Percentiles rank a stretch among this genome's conserved stretches.
Evolutionary conservation across 2,888 invertebrate species (phyloP).

Genomic region (Embidobia sp.): DNA sequence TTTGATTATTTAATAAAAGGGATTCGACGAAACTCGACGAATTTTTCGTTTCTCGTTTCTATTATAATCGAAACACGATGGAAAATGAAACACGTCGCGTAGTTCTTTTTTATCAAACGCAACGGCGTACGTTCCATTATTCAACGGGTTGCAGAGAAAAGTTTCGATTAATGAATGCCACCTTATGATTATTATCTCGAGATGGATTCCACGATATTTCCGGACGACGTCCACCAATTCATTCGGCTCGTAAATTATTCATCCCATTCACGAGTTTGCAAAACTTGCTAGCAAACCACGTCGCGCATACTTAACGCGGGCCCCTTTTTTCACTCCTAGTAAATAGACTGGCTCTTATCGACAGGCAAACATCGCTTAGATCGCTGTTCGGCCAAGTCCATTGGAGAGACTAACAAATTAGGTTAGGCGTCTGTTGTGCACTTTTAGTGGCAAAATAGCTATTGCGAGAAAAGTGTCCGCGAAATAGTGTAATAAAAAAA

Average conservation of each 20-base stretch:
- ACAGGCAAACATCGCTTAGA: conserved; percentile 30
- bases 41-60: not conserved
- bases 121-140: conserved; percentile 21
- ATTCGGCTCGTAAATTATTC: conserved; percentile 47
- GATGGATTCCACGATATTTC: conserved; percentile 42
- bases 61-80: not conserved
- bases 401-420: conserved; percentile 45
- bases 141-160: conserved; percentile 29
- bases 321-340: conserved; percentile 29
- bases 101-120: too few relatives aligned
- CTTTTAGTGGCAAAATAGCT: conserved; percentile 24
- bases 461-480: conserved; percentile 1
- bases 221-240: conserved; percentile 17
- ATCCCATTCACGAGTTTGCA: conserved; percentile 58
- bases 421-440: conserved; percentile 24
- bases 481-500: conserved; percentile 22
- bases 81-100: not conserved
- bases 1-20: too few relatives aligned
- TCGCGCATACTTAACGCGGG: conserved; percentile 32
- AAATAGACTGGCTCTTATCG: too few relatives aligned
- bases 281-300: conserved; percentile 42
- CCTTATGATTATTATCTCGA: conserved; percentile 34
- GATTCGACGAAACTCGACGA: too few relatives aligned
- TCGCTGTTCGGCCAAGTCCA: conserved; percentile 20
- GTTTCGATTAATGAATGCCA: conserved; percentile 26